phyloP scores from a whole-genome alignment of 2,888 invertebrate genomes.

The Lasioglossum leucozonium region DNA sequence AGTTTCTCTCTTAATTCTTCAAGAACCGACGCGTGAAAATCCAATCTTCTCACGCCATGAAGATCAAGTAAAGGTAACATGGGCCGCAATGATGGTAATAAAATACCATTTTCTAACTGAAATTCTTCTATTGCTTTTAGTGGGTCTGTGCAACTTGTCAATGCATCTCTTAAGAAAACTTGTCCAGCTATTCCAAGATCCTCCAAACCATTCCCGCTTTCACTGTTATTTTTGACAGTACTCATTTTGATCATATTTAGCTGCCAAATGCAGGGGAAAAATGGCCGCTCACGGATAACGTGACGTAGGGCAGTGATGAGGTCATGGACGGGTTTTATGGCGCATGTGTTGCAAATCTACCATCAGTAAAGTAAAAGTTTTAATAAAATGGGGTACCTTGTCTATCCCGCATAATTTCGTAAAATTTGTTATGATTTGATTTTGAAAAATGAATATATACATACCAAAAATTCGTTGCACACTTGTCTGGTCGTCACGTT shows the following conservation, averaged over 20 bases:
- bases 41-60: constrained; percentile 95
- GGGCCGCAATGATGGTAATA: constrained; percentile 95
- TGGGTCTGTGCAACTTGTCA: constrained; percentile 98
- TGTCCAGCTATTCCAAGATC: constrained; percentile 95
- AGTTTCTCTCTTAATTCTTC: constrained; percentile 89
- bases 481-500: too few species aligned
- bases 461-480: too few species aligned
- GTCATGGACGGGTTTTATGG: not conserved
- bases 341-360: not conserved
- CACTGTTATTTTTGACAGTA: constrained; percentile 76
- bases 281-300: not conserved
- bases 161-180: constrained; percentile 93
- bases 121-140: constrained; percentile 99
- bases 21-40: constrained; percentile 97
- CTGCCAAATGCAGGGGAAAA: not conserved
- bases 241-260: constrained; percentile 73
- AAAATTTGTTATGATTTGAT: too few species aligned
- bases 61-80: constrained; percentile 98
- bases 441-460: too few species aligned
- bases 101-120: constrained; percentile 95
- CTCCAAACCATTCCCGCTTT: constrained; percentile 89
- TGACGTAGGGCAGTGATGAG: too few species aligned
- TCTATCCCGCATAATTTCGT: too few species aligned
- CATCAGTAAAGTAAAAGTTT: too few species aligned
- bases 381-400: too few species aligned